Evolutionary conservation across 2,113 vertebrate genomes (phyloP).

Genomic region (Perca fluviatilis): DNA sequence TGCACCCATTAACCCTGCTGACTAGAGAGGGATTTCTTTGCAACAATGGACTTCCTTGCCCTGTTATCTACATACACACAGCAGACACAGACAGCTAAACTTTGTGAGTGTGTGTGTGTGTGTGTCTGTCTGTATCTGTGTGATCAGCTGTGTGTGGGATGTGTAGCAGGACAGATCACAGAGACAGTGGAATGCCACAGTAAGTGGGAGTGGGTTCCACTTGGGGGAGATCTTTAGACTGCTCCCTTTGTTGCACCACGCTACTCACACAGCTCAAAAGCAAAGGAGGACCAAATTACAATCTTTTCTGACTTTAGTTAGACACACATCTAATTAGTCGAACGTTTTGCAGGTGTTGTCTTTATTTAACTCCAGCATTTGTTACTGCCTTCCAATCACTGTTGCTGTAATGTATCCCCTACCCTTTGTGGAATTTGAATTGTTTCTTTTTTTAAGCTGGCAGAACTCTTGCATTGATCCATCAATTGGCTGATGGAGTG

Average conservation of each 20-base stretch:
- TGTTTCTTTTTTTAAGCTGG: neutral
- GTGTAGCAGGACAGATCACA: conserved; percentile 71
- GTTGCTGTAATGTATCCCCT: neutral
- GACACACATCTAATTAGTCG: conserved; percentile 7
- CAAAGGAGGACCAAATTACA: conserved; percentile 58
- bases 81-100: conserved; percentile 31
- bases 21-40: conserved; percentile 17
- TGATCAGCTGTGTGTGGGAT: conserved; percentile 61
- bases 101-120: conserved; percentile 31
- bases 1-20: conserved; percentile 50
- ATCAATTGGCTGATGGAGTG: neutral
- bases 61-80: conserved; percentile 67
- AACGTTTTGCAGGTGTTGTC: conserved; percentile 11
- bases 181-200: conserved; percentile 62
- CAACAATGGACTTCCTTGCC: conserved; percentile 56
- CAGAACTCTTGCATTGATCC: neutral
- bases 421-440: neutral
- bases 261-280: conserved; percentile 49
- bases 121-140: conserved; percentile 33
- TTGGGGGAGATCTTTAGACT: conserved; percentile 54
- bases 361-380: conserved; percentile 14
- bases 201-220: conserved; percentile 74
- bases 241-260: conserved; percentile 56
- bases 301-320: conserved; percentile 15
- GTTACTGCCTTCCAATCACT: neutral